Base-by-base conservation (phyloP, 2,888 invertebrate species). In the Xanthorhoe designata region DNA sequence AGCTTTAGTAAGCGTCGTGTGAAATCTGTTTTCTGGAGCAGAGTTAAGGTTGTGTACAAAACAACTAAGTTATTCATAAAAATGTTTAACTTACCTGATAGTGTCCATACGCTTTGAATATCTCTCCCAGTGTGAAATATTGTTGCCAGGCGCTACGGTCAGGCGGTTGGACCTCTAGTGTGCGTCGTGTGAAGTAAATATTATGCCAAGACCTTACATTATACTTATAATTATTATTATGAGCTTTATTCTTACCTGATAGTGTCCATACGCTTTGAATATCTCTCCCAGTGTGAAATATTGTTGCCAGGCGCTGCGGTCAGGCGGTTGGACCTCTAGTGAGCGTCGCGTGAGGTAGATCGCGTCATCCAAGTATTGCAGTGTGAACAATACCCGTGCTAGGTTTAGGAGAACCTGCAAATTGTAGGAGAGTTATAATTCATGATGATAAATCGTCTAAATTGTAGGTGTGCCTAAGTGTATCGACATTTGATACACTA, bases 241-340 rank as follows among this genome's bases (percentile, higher is more conserved):
- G n/a, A n/a, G n/a, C 32, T 3, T 5, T 10, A 6, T 3, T 19
- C 32, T 42, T 47, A 68, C 63, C 57, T 68, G 93, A 90, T 97
- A 97, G 83, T 97, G 97, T 75, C 98, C 98, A 81, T 97, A 97
- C 0, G 97, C 97, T 91, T 97, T 98, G 83, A 98, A 97, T 86
- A 98, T 98, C 90, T 98, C 98, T 6, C 98, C 98, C 61, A 98
- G 94, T 6, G 98, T 98, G 85, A 98, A 97, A 91, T 98, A 97
- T 88, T 98, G 98, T 82, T 97, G 97, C 98, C 98, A 98, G 1
- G 97, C 96, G 82, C 96, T 97, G 81, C 97, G 96, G 82, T 97
- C 97, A 0, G 97, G 96, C 32, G 97, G 96, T 84, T 97, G 97
- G 65, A 97, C 96, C 80, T 97, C 97, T 49, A 98, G 94, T 13